These are phyloP conservation scores for Caenorhabditis remanei DNA, from an alignment of 1,140 invertebrate genomes.

Conservation along the genomic window DNA sequence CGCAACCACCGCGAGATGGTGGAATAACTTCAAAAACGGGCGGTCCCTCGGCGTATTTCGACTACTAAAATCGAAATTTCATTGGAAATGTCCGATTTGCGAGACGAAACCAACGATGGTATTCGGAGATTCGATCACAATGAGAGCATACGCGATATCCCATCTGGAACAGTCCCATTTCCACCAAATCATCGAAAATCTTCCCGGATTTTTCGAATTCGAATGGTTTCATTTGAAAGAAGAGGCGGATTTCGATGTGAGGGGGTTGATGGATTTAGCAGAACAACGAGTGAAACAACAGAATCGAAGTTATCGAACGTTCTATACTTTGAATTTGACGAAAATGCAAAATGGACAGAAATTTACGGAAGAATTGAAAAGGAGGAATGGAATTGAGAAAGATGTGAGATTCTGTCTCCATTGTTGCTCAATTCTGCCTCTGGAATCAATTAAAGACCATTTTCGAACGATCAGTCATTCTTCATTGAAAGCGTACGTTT, in stretches of 20 bases:
- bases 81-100: constrained; percentile 19
- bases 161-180: constrained; percentile 3
- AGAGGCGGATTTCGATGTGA: constrained; percentile 29
- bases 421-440: not conserved
- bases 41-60: not conserved
- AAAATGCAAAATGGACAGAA: not conserved
- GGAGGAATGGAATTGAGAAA: not conserved
- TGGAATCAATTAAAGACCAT: not conserved
- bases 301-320: not conserved
- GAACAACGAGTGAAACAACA: not conserved
- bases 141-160: not conserved
- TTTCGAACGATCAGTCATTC: not conserved
- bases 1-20: not conserved
- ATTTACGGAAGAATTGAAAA: not conserved
- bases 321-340: not conserved
- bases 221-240: constrained; percentile 14
- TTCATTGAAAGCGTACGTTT: not conserved
- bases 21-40: constrained; percentile 10
- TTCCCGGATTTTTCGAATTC: constrained; percentile 5
- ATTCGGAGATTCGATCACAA: constrained; percentile 10
- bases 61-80: not conserved
- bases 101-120: not conserved
- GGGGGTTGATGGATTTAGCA: not conserved
- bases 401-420: not conserved
- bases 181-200: not conserved